Evolutionary conservation across 1,140 invertebrate species (phyloP), one percentile per base, ranked within the genome.

Genomic region (Pseudomyrmex cubaensis): DNA sequence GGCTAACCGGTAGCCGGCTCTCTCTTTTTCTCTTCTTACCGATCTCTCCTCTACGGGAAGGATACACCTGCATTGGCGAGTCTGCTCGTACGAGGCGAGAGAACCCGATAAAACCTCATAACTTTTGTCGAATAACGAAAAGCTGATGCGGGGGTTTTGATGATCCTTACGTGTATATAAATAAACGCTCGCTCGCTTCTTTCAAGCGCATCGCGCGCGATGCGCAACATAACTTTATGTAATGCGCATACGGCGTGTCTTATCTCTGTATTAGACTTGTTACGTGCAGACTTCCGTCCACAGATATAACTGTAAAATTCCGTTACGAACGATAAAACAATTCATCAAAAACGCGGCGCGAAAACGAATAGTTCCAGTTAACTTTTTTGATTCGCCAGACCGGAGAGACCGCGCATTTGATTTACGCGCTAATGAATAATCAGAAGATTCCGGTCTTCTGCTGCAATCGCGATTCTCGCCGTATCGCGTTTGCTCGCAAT

Each of bases 1-100:
- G 88, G 88, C 56, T 87, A 90, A 89, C 82, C 82, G 67, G 89
- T 87, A 85, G 87, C 77, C 48, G 52, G 57, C 61, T 84, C 61
- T 82, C 72, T 54, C 35, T 85, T 52, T 46, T 52, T 44, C 17
- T 66, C 20, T 76, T 52, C 2, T 20, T 13, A 13, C 44, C 61
- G 44, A 77, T 77, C 35, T 75, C 50, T 77, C 61, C 85, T 22
- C 20, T 20, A 48, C 9, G 17, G 66, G 48, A 8, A 8, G 52
- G 74, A 78, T 74, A 73, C 85, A 87, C 85, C 86, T 78, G 86
- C 56, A 20, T 59, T 44, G 35, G 4, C 7, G 25, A 22, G 12
- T 48, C 44, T 13, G 69, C 25, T 74, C 62, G 54, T 57, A 50
- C 12, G 12, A n/a, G 46, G 15, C n/a, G 25, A 69, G 62, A 69